A percentile compares a stretch with the other conserved stretches of the same genome.
Conservation (phyloP, 2,888 invertebrate genomes). For the Noctua janthina region DNA sequence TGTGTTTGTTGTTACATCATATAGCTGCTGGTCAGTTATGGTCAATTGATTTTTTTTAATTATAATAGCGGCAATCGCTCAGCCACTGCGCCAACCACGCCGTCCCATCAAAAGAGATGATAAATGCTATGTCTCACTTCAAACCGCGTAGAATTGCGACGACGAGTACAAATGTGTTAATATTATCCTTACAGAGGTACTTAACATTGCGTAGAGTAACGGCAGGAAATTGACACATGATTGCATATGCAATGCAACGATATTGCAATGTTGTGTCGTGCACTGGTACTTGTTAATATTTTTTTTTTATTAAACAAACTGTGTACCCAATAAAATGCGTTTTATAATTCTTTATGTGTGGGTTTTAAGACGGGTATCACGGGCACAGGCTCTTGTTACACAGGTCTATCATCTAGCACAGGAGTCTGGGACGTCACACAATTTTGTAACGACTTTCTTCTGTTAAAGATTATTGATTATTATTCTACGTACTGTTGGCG, state of each 20-base stretch:
- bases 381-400: too few species aligned
- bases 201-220: neutral
- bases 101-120: too few species aligned
- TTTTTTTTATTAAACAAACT: neutral
- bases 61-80: too few species aligned
- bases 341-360: neutral
- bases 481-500: too few species aligned
- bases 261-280: conserved; percentile 39
- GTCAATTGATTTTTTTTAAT: neutral
- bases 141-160: neutral
- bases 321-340: neutral
- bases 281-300: conserved; percentile 3
- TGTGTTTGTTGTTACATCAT: conserved; percentile 5
- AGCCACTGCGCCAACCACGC: too few species aligned
- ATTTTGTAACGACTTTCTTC: too few species aligned
- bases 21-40: conserved; percentile 5
- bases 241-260: conserved; percentile 15
- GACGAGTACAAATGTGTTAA: neutral
- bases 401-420: too few species aligned
- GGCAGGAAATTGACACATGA: conserved; percentile 51
- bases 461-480: too few species aligned
- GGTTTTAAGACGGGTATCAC: neutral
- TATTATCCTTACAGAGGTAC: neutral
- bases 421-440: too few species aligned
- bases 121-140: neutral